Evolutionary conservation across 2,113 vertebrate species (phyloP).

Genomic region (Ceratotherium simum): DNA sequence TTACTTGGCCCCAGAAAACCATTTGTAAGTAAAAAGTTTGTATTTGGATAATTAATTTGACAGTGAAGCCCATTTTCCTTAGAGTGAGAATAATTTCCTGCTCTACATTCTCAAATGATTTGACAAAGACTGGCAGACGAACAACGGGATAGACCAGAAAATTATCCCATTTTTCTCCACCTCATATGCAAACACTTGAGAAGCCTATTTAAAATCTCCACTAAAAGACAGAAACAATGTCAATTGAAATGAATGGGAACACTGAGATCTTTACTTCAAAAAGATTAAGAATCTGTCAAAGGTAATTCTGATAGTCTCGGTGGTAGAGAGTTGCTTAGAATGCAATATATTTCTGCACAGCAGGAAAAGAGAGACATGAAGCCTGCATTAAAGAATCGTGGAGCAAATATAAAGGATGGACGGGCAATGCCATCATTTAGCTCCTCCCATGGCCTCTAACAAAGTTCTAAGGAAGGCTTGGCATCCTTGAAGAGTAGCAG

Average conservation of each 20-base stretch:
- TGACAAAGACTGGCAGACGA: slow-evolving; percentile 43
- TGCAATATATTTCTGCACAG: not conserved
- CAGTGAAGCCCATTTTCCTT: slow-evolving; percentile 49
- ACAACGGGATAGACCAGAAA: not conserved
- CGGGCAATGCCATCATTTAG: not conserved
- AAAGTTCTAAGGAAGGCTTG: not conserved
- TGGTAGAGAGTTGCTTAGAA: slow-evolving; percentile 1
- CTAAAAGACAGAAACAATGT: slow-evolving; percentile 7
- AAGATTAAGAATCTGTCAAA: slow-evolving; percentile 61
- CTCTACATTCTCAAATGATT: slow-evolving; percentile 47
- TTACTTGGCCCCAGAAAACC: slow-evolving; percentile 54
- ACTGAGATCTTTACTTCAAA: slow-evolving; percentile 13
- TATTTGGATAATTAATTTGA: slow-evolving; percentile 72
- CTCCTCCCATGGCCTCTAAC: fast-evolving
- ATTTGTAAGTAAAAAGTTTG: slow-evolving; percentile 52
- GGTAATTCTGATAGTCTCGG: not conserved
- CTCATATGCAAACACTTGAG: slow-evolving; percentile 66
- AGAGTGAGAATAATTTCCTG: slow-evolving; percentile 53
- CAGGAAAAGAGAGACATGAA: not conserved
- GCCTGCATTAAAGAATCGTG: not conserved
- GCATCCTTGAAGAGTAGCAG: not conserved
- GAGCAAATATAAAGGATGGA: not conserved
- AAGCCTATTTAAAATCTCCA: slow-evolving; percentile 61
- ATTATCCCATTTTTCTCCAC: slow-evolving; percentile 55
- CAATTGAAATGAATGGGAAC: not conserved